These are phyloP conservation scores for Aspidiotus destructor DNA, from an alignment of 2,888 invertebrate species.

Conservation along the genomic window DNA sequence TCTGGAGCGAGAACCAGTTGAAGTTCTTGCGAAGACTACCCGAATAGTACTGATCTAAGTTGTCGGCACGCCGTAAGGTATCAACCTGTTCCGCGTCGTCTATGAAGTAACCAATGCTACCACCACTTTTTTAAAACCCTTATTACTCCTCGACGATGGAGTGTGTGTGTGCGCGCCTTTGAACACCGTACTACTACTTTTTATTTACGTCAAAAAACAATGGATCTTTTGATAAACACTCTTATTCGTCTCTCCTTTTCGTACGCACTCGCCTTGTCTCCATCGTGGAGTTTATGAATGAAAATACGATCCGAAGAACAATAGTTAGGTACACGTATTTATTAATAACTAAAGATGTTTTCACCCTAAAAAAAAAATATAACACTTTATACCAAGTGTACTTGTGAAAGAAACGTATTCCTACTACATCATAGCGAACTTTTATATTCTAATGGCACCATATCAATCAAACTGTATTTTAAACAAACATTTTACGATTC, in stretches of 20 bases:
- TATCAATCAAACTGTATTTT: constrained; percentile 22
- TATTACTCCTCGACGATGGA: constrained; percentile 24
- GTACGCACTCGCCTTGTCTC: not conserved
- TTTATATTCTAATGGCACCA: constrained; percentile 22
- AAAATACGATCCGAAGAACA: not conserved
- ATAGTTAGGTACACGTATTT: constrained; percentile 3
- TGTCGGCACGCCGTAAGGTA: not conserved
- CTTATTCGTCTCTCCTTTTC: not conserved
- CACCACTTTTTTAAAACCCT: constrained; percentile 18
- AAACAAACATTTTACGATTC: constrained; percentile 8
- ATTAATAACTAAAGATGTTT: constrained; percentile 13
- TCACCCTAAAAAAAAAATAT: not conserved
- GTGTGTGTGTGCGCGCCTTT: constrained; percentile 7
- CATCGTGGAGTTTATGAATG: constrained; percentile 16
- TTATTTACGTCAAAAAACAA: constrained; percentile 19
- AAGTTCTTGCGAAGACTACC: not conserved
- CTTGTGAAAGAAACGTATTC: constrained; percentile 10
- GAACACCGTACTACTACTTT: constrained; percentile 5
- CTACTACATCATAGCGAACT: not conserved
- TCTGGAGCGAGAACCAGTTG: constrained; percentile 10
- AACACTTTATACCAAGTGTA: constrained; percentile 5
- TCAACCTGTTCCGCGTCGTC: constrained; percentile 17
- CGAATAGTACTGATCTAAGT: constrained; percentile 7
- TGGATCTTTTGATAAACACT: constrained; percentile 7
- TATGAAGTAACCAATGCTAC: constrained; percentile 16